These are phyloP conservation scores for Heterodera carotae DNA, from an alignment of 1,140 invertebrate genomes.

Conservation along the genomic window DNA sequence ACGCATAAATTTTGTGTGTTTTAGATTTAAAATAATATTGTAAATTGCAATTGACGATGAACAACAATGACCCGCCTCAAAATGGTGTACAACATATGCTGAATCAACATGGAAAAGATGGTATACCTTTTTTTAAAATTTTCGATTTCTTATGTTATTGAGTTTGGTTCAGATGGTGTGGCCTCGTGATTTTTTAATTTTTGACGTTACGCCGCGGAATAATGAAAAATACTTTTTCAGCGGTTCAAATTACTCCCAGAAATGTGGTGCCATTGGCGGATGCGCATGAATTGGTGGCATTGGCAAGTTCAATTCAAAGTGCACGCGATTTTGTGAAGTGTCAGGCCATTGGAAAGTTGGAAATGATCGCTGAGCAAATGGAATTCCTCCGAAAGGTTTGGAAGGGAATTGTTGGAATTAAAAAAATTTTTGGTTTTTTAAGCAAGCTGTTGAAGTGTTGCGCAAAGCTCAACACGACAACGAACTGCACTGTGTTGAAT, in stretches of 20 bases:
- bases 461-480: not conserved
- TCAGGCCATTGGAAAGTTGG: constrained; percentile 14
- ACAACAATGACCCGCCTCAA: too few species aligned
- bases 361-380: constrained; percentile 9
- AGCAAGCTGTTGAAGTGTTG: constrained; percentile 9
- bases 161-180: too few species aligned
- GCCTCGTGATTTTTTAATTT: too few species aligned
- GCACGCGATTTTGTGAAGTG: constrained; percentile 8
- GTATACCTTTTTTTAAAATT: too few species aligned
- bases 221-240: not conserved
- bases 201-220: too few species aligned
- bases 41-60: not conserved
- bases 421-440: not conserved
- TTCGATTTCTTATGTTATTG: too few species aligned
- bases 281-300: constrained; percentile 7
- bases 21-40: too few species aligned
- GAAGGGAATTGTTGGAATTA: too few species aligned
- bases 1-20: too few species aligned
- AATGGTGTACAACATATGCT: too few species aligned
- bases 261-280: not conserved
- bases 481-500: not conserved
- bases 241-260: not conserved
- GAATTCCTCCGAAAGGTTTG: not conserved
- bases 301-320: not conserved
- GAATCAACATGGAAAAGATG: too few species aligned